These are phyloP conservation scores for Lasiurus borealis DNA, from an alignment of 2,113 vertebrate genomes.

Conservation along the genomic window DNA sequence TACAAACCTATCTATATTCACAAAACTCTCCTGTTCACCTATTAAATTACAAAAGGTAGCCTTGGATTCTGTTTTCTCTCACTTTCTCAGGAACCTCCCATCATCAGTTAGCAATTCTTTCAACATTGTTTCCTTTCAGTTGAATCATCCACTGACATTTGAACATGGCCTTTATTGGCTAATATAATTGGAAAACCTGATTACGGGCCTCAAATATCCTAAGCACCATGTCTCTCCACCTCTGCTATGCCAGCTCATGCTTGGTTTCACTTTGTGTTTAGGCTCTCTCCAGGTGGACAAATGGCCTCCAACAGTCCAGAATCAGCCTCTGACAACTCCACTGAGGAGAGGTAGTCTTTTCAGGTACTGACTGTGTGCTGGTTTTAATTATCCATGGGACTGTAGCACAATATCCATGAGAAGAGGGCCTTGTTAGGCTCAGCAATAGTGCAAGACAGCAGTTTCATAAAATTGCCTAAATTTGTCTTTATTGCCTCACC, in stretches of 20 bases:
- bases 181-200: not conserved
- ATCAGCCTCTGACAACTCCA: not conserved
- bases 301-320: not conserved
- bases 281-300: not conserved
- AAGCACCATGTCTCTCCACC: not conserved
- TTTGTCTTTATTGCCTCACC: not conserved
- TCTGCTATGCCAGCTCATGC: not conserved
- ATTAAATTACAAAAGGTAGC: constrained; percentile 27
- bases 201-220: not conserved
- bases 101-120: not conserved
- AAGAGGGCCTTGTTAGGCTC: not conserved
- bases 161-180: not conserved
- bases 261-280: not conserved
- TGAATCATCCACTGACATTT: not conserved
- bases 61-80: not conserved
- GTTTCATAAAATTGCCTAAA: not conserved
- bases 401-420: not conserved
- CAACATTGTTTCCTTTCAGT: not conserved
- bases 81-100: not conserved
- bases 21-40: not conserved
- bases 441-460: not conserved
- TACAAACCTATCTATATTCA: not conserved
- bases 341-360: not conserved
- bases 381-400: not conserved
- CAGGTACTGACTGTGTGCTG: not conserved